These are phyloP conservation scores for Parasteatoda lunata DNA, from an alignment of 2,888 invertebrate genomes.

Conservation along the genomic window DNA sequence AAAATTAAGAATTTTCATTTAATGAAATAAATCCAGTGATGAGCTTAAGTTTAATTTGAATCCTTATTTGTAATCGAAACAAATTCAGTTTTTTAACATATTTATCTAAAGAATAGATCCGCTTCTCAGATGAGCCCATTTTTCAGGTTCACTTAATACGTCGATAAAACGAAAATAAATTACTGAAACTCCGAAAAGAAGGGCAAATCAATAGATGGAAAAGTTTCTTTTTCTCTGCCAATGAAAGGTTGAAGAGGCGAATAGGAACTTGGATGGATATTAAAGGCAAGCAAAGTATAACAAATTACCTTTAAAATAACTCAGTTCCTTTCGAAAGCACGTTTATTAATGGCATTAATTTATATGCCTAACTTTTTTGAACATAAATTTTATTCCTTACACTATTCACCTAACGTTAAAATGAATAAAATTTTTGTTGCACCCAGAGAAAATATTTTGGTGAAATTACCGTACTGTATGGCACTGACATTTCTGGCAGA, in stretches of 20 bases:
- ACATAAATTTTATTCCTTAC: too few relatives aligned
- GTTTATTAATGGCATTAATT: not conserved
- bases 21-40: too few relatives aligned
- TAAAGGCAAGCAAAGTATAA: not conserved
- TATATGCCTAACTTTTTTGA: too few relatives aligned
- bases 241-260: not conserved
- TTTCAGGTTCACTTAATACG: not conserved
- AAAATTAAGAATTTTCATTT: too few relatives aligned
- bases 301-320: not conserved
- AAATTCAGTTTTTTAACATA: not conserved
- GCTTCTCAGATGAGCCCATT: not conserved
- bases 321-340: not conserved
- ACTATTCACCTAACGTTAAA: too few relatives aligned
- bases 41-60: not conserved
- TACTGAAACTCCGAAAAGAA: not conserved
- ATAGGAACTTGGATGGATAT: not conserved
- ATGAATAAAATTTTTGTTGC: too few relatives aligned
- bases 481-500: too few relatives aligned
- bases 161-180: conserved; percentile 7
- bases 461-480: too few relatives aligned
- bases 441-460: too few relatives aligned
- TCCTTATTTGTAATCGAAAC: not conserved
- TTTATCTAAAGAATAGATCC: not conserved
- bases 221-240: not conserved
- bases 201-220: not conserved